Evolutionary conservation across 1,140 invertebrate genomes (phyloP), one percentile per base, ranked within the genome.

Genomic region (Aphaenogaster ashmeadi): DNA sequence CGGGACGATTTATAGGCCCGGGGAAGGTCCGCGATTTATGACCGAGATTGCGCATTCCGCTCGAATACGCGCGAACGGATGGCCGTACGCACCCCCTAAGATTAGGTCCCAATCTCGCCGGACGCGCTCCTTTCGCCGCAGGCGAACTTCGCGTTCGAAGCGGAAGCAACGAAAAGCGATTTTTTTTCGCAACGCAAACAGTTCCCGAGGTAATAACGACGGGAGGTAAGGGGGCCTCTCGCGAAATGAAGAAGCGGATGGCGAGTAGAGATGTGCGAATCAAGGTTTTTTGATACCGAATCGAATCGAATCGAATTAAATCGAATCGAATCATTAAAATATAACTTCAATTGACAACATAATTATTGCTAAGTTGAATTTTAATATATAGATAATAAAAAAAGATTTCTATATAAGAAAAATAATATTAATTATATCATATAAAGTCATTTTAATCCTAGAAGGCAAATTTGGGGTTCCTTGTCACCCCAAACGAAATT

Each of bases 11-110:
- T 90, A 89, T 69, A 50, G 44, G 21, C 18, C 56, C 54, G 41
- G 69, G 38, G 21, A 88, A 54, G 38, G 52, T 84, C 18, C 56
- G 44, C 56, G 66, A 89, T 90, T 89, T 81, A 47, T 58, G n/a
- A n/a, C 50, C 69, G 50, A 74, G 54, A 84, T 75, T 81, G 44
- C 58, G 44, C 27, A n/a, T 60, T 69, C 15, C 54, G 21, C 13
- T 58, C 1, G 21, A 27, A 1, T 9, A 56, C 64, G 50, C 15
- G 27, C 18, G 21, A 58, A 6, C n/a, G 64, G 21, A 50, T 50
- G 66, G 21, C 38, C 38, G 2, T n/a, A 77, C 50, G 50, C 50
- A 56, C 8, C 50, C 71, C 27, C 18, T 60, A 36, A 52, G 36
- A 52, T 58, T 21, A 44, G 11, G 13, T 21, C 0, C 5, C 50